Conservation (phyloP, 2,113 vertebrate species). For the Lagopus muta region DNA sequence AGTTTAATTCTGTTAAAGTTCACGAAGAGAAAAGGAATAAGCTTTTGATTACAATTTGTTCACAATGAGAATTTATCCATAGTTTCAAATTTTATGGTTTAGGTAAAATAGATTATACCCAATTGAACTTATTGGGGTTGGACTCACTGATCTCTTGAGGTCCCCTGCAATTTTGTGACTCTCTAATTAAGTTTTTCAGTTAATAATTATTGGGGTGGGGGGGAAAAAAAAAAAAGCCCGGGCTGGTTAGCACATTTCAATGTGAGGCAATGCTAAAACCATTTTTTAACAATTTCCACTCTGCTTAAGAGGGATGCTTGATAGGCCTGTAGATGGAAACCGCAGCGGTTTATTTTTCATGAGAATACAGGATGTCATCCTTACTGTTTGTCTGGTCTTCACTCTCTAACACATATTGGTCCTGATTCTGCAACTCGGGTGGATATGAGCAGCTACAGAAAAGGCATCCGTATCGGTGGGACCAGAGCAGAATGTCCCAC, state of each 20-base stretch:
- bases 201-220: background rate
- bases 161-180: background rate
- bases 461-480: background rate
- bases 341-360: background rate
- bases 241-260: background rate
- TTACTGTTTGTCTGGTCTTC: background rate
- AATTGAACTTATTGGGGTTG: background rate
- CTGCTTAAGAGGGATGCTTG: background rate
- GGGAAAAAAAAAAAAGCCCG: background rate
- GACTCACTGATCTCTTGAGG: too few species aligned
- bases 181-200: background rate
- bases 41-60: background rate
- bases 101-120: background rate
- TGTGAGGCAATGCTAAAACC: background rate
- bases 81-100: background rate
- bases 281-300: background rate
- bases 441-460: background rate
- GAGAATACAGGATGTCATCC: background rate
- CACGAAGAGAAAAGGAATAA: background rate
- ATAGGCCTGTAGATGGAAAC: slow-evolving; percentile 22
- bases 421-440: background rate
- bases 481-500: background rate
- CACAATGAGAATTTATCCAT: background rate
- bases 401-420: background rate
- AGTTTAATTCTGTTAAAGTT: slow-evolving; percentile 4